Conservation (phyloP, 2,113 vertebrate genomes). For the Callorhinus ursinus region DNA sequence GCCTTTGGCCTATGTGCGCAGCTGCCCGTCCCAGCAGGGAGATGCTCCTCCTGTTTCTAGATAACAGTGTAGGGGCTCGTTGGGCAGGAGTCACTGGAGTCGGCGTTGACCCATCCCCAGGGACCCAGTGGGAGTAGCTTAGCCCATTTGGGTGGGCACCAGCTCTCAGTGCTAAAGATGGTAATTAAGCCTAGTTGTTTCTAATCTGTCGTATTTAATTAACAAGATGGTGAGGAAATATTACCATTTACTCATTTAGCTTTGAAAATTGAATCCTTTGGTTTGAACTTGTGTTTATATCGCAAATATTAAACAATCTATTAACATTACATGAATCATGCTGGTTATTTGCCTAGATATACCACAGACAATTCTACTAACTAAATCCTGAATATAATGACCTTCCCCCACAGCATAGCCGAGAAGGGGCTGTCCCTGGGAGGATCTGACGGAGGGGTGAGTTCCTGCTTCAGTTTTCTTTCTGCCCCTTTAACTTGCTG, state of each 20-base stretch:
- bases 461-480: conserved; percentile 78
- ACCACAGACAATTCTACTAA: neutral
- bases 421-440: conserved; percentile 94
- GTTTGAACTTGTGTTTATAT: neutral
- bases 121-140: neutral
- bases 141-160: too few species aligned
- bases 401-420: conserved; percentile 90
- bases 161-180: too few species aligned
- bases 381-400: conserved; percentile 69
- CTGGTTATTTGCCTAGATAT: accelerated
- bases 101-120: too few species aligned
- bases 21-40: neutral
- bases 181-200: neutral
- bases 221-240: too few species aligned
- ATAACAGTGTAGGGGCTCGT: too few species aligned
- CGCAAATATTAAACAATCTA: accelerated
- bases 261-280: neutral
- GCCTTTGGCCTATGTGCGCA: neutral
- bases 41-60: neutral
- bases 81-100: neutral
- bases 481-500: conserved; percentile 21
- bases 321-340: accelerated
- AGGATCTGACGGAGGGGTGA: conserved; percentile 98
- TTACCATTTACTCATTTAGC: neutral
- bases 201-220: neutral